Percentiles rank a stretch among this genome's conserved stretches.
Evolutionary conservation across 2,113 vertebrate species (phyloP).

Genomic region (Ranitomeya imitator): DNA sequence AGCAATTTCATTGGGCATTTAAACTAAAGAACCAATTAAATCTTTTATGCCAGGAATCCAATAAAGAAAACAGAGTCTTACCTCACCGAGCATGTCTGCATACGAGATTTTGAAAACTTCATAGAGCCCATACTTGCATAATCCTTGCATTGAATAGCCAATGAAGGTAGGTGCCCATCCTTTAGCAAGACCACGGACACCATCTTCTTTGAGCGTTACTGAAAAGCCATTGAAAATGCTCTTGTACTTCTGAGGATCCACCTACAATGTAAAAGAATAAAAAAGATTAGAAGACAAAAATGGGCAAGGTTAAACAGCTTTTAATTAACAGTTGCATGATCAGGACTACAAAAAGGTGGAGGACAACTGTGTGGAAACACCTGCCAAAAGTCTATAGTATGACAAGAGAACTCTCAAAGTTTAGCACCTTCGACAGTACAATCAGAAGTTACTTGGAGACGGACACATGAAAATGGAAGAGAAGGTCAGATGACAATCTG

Average conservation of each 20-base stretch:
- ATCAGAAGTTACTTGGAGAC: too few relatives aligned
- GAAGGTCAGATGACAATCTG: slow-evolving; percentile 26
- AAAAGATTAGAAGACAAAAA: not conserved
- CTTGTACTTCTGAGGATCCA: slow-evolving; percentile 92
- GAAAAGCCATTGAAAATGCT: slow-evolving; percentile 94
- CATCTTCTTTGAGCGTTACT: slow-evolving; percentile 90
- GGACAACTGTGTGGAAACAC: slow-evolving; percentile 1
- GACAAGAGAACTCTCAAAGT: slow-evolving; percentile 61
- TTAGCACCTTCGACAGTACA: too few relatives aligned
- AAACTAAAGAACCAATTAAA: slow-evolving; percentile 84
- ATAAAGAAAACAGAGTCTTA: slow-evolving; percentile 72
- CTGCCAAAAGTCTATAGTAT: slow-evolving; percentile 69
- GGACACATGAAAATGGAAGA: slow-evolving; percentile 33
- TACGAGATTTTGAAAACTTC: slow-evolving; percentile 97
- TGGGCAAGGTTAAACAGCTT: too few relatives aligned
- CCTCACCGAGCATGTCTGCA: slow-evolving; percentile 91
- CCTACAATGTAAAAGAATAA: slow-evolving; percentile 70
- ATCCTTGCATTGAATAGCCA: slow-evolving; percentile 97
- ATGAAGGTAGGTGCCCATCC: slow-evolving; percentile 98
- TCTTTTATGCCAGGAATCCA: slow-evolving; percentile 94
- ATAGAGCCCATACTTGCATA: slow-evolving; percentile 99
- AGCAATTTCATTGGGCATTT: slow-evolving; percentile 81
- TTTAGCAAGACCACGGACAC: slow-evolving; percentile 90
- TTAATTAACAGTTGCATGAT: not conserved
- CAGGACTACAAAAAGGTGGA: slow-evolving; percentile 63